These are phyloP conservation scores for Columba guinea DNA, from an alignment of 2,797 vertebrate genomes.

Conservation along the genomic window DNA sequence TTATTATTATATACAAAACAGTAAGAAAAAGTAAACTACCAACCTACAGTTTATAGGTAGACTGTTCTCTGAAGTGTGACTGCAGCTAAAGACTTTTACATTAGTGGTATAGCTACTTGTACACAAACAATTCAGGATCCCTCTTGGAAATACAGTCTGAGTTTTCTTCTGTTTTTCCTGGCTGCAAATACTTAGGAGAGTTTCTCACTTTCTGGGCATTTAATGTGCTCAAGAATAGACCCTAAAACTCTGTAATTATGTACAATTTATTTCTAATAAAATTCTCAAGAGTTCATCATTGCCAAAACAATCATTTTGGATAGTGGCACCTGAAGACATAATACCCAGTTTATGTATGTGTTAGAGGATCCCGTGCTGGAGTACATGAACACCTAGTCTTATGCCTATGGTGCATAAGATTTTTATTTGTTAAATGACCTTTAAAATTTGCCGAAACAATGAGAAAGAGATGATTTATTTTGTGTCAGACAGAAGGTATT, in stretches of 20 bases:
- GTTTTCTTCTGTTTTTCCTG: background rate
- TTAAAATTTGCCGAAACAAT: background rate
- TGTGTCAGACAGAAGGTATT: background rate
- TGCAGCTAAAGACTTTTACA: background rate
- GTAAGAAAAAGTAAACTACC: background rate
- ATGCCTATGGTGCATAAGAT: accelerated
- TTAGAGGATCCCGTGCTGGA: background rate
- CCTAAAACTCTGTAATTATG: background rate
- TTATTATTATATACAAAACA: background rate
- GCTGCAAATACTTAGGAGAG: background rate
- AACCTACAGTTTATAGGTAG: background rate
- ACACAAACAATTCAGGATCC: background rate
- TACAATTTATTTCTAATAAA: background rate
- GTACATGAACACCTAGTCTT: background rate
- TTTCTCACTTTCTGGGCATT: background rate
- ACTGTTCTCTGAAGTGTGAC: background rate
- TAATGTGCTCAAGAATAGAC: background rate
- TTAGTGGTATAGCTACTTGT: accelerated
- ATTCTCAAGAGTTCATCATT: background rate
- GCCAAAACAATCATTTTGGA: background rate
- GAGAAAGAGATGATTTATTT: background rate
- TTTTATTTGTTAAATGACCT: background rate
- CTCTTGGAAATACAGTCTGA: background rate
- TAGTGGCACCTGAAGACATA: background rate
- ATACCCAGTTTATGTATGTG: accelerated